A percentile compares a stretch with the other conserved stretches of the same genome.
phyloP scores from a whole-genome alignment of 1,140 invertebrate genomes.

The Temnothorax longispinosus region DNA sequence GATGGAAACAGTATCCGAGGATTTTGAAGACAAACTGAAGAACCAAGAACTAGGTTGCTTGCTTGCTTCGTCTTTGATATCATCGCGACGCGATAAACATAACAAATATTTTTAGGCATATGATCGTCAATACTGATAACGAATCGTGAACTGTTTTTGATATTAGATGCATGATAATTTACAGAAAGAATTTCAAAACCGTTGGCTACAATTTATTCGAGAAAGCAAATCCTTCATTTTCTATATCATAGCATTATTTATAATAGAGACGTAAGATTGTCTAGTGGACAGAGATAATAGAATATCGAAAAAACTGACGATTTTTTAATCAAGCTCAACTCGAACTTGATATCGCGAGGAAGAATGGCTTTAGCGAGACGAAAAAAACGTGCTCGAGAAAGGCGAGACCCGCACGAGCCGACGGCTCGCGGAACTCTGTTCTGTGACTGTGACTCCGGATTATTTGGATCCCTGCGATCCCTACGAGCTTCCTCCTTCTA shows the following conservation, averaged over 20 bases:
- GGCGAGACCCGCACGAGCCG: constrained; percentile 79
- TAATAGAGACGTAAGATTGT: background rate
- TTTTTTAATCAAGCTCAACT: background rate
- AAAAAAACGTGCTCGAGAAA: background rate
- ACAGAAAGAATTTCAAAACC: background rate
- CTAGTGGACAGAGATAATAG: background rate
- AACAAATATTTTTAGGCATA: background rate
- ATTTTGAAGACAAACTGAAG: background rate
- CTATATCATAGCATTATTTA: background rate
- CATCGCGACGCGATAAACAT: background rate
- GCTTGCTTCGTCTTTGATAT: too few species aligned
- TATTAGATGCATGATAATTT: background rate
- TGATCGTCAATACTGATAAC: background rate
- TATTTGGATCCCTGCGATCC: constrained; percentile 82
- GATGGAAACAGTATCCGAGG: background rate
- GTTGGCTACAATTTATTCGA: background rate
- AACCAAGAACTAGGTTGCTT: background rate
- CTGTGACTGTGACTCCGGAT: constrained; percentile 80
- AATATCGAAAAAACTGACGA: background rate
- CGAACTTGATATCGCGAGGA: background rate
- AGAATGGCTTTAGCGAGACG: background rate
- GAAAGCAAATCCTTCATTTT: background rate
- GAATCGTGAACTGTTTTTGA: background rate
- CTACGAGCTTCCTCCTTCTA: constrained; percentile 78
- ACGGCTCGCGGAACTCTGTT: constrained; percentile 82